Evolutionary conservation across 1,140 invertebrate genomes (phyloP).

Genomic region (Lutraria rhynchaena): DNA sequence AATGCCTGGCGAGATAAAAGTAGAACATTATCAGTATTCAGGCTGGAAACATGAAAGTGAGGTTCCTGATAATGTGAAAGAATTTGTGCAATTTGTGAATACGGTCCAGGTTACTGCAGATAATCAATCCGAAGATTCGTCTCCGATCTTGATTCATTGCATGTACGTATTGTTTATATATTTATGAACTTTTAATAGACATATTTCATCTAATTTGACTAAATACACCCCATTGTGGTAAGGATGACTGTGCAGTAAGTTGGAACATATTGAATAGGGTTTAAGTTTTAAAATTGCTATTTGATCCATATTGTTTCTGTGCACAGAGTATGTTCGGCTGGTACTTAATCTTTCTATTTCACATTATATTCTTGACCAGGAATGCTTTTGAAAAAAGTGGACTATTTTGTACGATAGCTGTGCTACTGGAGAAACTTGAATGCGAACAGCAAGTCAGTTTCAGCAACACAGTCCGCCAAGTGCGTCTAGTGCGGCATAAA

Average conservation of each 20-base stretch:
- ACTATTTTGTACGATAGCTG: not conserved
- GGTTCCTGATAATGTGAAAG: not conserved
- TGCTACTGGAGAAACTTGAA: constrained; percentile 1
- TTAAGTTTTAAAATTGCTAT: not conserved
- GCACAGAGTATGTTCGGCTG: not conserved
- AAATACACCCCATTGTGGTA: not conserved
- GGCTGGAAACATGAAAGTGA: not conserved
- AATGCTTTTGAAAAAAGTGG: constrained; percentile 17
- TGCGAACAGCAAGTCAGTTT: not conserved
- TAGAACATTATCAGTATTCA: constrained; percentile 3
- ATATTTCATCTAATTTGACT: not conserved
- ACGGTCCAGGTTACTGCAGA: not conserved
- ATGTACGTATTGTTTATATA: not conserved
- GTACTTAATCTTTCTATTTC: not conserved
- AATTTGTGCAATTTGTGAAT: constrained; percentile 17
- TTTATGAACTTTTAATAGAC: not conserved
- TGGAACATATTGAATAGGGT: not conserved
- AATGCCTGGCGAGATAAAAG: not conserved
- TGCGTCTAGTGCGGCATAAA: not conserved
- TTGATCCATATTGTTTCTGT: not conserved
- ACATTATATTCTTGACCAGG: not conserved
- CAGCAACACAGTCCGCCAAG: not conserved
- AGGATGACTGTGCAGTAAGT: not conserved
- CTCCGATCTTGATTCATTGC: not conserved
- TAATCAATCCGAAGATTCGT: not conserved